These are phyloP conservation scores for Oreochromis niloticus DNA, from an alignment of 2,113 vertebrate species.

Conservation along the genomic window DNA sequence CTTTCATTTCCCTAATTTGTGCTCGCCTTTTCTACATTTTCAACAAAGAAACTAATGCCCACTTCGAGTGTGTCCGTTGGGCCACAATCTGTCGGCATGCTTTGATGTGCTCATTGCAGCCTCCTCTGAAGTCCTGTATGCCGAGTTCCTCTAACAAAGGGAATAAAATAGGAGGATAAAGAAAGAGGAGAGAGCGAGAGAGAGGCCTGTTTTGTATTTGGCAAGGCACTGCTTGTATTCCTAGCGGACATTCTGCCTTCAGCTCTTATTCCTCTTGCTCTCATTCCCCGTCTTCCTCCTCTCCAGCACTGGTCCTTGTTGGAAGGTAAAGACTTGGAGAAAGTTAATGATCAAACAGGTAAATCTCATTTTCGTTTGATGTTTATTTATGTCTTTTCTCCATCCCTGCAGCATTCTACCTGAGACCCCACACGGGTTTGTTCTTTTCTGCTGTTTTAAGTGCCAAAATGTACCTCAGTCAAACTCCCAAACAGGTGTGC, in stretches of 20 bases:
- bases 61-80: slow-evolving; percentile 63
- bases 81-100: slow-evolving; percentile 65
- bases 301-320: slow-evolving; percentile 8
- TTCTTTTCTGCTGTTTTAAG: slow-evolving; percentile 12
- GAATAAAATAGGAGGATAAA: slow-evolving; percentile 68
- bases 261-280: slow-evolving; percentile 43
- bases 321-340: slow-evolving; percentile 36
- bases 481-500: slow-evolving; percentile 16
- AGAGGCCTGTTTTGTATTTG: slow-evolving; percentile 62
- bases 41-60: slow-evolving; percentile 71
- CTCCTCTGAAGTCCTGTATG: slow-evolving; percentile 65
- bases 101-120: slow-evolving; percentile 71
- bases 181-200: slow-evolving; percentile 50
- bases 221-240: slow-evolving; percentile 65
- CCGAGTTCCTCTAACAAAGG: slow-evolving; percentile 67
- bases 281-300: slow-evolving; percentile 23
- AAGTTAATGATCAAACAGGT: slow-evolving; percentile 69
- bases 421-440: slow-evolving; percentile 34
- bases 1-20: slow-evolving; percentile 54
- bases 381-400: slow-evolving; percentile 51
- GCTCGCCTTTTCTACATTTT: slow-evolving; percentile 54
- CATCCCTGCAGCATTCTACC: slow-evolving; percentile 27
- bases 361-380: slow-evolving; percentile 56
- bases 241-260: slow-evolving; percentile 62
- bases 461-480: slow-evolving; percentile 14